phyloP scores from a whole-genome alignment of 2,888 invertebrate genomes.

The Erebia epiphron region DNA sequence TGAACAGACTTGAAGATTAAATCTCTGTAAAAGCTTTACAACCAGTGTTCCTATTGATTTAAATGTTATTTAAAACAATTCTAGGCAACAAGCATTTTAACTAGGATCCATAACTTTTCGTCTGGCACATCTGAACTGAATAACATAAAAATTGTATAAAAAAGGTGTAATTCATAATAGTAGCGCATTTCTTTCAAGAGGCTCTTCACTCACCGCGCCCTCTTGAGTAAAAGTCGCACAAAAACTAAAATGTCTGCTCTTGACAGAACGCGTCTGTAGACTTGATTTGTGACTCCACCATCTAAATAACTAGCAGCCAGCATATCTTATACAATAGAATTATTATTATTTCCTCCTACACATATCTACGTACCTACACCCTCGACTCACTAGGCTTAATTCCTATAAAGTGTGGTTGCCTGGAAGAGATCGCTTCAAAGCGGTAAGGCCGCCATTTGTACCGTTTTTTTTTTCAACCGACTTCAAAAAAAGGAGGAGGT shows the following conservation, averaged over 20 bases:
- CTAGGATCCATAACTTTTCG: neutral
- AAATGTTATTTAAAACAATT: neutral
- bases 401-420: too few relatives aligned
- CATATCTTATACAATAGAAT: too few relatives aligned
- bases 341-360: too few relatives aligned
- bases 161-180: neutral
- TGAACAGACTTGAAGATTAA: slow-evolving; percentile 29
- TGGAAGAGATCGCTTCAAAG: too few relatives aligned
- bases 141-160: neutral
- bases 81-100: too few relatives aligned
- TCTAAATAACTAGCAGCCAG: neutral
- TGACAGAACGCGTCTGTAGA: slow-evolving; percentile 50
- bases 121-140: neutral
- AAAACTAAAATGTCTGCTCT: slow-evolving; percentile 57
- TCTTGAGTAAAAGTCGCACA: slow-evolving; percentile 51
- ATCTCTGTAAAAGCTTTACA: slow-evolving; percentile 17
- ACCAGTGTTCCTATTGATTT: neutral
- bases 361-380: too few relatives aligned
- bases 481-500: too few relatives aligned
- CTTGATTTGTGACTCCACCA: slow-evolving; percentile 61
- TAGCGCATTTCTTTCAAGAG: neutral
- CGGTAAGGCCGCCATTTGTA: too few relatives aligned
- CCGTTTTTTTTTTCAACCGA: too few relatives aligned
- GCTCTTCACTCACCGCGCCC: slow-evolving; percentile 27
- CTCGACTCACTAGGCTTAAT: too few relatives aligned